A percentile compares a stretch with the other conserved stretches of the same genome.
phyloP scores from a whole-genome alignment of 92 coral and sea anemone species.

The Montipora capitata region DNA sequence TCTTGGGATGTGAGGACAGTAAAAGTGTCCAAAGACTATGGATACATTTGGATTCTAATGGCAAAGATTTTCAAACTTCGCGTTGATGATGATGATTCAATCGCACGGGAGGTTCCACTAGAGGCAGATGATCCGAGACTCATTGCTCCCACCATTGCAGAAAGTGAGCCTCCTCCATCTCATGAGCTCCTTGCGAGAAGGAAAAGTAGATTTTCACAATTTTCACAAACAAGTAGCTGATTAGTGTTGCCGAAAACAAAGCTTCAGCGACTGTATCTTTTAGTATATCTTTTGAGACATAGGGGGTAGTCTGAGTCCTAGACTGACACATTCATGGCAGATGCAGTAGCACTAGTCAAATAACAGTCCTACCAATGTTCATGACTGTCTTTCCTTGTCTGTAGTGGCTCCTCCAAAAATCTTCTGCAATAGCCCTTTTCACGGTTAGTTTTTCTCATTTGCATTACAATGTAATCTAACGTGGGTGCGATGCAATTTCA shows the following conservation, averaged over 20 bases:
- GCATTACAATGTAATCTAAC: no score
- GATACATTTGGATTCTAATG: constrained; percentile 42
- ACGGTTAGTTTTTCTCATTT: no score
- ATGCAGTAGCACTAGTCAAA: not conserved
- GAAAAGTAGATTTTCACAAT: constrained; percentile 20
- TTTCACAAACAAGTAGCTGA: constrained; percentile 23
- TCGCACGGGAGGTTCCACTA: constrained; percentile 9
- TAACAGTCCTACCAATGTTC: not conserved
- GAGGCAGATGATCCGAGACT: constrained; percentile 18
- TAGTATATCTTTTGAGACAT: not conserved
- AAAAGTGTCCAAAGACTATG: constrained; percentile 56
- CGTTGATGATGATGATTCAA: constrained; percentile 38
- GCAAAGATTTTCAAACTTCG: constrained; percentile 48
- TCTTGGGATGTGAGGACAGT: constrained; percentile 58
- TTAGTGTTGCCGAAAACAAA: not conserved
- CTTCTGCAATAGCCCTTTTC: no score
- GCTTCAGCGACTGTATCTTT: not conserved
- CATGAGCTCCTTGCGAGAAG: not conserved
- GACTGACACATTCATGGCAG: no score
- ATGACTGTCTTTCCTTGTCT: not conserved
- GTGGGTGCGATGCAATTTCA: no score
- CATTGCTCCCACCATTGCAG: constrained; percentile 49
- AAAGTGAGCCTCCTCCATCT: no score
- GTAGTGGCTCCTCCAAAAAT: no score
- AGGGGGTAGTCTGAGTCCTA: no score